Evolutionary conservation across 2,888 invertebrate species (phyloP).

Genomic region (Drosophila planitibia): DNA sequence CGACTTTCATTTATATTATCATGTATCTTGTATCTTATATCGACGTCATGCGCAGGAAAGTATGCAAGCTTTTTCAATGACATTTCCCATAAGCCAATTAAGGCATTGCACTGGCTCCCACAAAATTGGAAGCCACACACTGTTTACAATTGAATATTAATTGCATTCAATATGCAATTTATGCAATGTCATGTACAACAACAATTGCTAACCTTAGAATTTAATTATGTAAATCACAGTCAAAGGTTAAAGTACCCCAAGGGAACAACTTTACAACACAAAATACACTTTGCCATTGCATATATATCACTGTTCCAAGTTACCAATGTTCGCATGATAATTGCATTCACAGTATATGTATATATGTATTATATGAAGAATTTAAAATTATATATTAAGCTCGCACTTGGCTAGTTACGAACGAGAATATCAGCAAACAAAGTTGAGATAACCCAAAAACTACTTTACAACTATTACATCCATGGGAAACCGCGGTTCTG

Average conservation of each 20-base stretch:
- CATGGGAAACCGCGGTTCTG: constrained; percentile 1
- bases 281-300: neutral
- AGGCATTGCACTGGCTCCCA: neutral
- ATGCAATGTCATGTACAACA: constrained; percentile 18
- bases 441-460: neutral
- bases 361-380: neutral
- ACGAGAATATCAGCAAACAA: neutral
- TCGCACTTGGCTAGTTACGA: neutral
- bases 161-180: constrained; percentile 43
- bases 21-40: neutral
- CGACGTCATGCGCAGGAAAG: constrained; percentile 11
- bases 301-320: neutral
- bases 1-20: constrained; percentile 3
- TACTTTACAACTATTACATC: neutral
- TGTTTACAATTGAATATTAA: constrained; percentile 46
- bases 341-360: neutral
- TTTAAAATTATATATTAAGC: constrained; percentile 2
- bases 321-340: constrained; percentile 24
- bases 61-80: constrained; percentile 19
- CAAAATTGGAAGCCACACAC: neutral
- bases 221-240: constrained; percentile 55
- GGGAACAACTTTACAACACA: constrained; percentile 28
- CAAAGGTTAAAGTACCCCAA: constrained; percentile 30
- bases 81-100: constrained; percentile 3
- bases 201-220: constrained; percentile 27